These are phyloP conservation scores for Theristicus caerulescens DNA, from an alignment of 2,113 vertebrate species.

Conservation along the genomic window DNA sequence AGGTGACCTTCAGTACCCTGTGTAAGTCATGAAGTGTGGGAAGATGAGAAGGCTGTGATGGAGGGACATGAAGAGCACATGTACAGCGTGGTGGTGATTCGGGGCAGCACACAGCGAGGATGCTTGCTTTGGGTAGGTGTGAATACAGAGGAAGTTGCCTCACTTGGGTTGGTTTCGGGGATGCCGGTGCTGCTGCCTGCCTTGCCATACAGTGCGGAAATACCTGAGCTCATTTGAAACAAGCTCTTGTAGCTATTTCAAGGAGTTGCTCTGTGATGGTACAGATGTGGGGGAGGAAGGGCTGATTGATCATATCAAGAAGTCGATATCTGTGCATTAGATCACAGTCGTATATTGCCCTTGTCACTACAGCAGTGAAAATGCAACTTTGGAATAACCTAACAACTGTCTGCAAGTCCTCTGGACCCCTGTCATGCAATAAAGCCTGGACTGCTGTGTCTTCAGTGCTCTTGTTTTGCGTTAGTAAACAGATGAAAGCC, in stretches of 20 bases:
- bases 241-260: neutral
- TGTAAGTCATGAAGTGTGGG: neutral
- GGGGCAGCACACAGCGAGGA: neutral
- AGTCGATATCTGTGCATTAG: fast-evolving
- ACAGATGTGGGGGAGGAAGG: neutral
- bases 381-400: neutral
- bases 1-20: neutral
- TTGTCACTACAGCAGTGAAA: neutral
- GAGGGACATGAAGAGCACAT: neutral
- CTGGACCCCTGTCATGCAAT: neutral
- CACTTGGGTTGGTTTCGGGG: neutral
- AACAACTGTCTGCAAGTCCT: neutral
- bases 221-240: neutral
- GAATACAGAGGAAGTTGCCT: neutral
- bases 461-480: neutral
- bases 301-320: neutral
- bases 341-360: neutral
- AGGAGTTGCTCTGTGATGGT: neutral
- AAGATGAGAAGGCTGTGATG: neutral
- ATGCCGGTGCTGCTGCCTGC: neutral
- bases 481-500: neutral
- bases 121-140: neutral
- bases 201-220: neutral
- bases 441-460: neutral
- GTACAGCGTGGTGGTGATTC: neutral